phyloP scores from a whole-genome alignment of 2,888 invertebrate species.

The Exocentrus adspersus region DNA sequence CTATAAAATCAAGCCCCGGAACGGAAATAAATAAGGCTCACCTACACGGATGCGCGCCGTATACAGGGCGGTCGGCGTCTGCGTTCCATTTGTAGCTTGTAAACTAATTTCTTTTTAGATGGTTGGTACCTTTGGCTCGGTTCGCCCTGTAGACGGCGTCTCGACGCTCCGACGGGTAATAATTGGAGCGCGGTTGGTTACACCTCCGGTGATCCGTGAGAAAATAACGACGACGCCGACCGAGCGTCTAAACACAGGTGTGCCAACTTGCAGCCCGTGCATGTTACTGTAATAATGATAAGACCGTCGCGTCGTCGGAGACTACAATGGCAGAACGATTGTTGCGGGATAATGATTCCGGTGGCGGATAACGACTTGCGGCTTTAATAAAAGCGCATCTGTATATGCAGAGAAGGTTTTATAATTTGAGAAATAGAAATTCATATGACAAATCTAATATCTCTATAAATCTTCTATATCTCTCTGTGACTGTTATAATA shows the following conservation, averaged over 20 bases:
- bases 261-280: conserved; percentile 34
- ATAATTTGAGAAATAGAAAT: too few species aligned
- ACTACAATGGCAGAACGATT: conserved; percentile 22
- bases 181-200: conserved; percentile 63
- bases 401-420: too few species aligned
- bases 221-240: conserved; percentile 62
- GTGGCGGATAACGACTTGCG: conserved; percentile 7
- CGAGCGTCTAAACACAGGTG: conserved; percentile 43
- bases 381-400: neutral
- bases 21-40: conserved; percentile 19
- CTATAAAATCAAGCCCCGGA: conserved; percentile 9
- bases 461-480: too few species aligned
- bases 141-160: conserved; percentile 5
- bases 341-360: conserved; percentile 22
- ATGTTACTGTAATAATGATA: too few species aligned
- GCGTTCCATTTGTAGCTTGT: too few species aligned
- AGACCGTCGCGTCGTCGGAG: conserved; percentile 33
- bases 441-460: too few species aligned
- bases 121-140: too few species aligned
- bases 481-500: too few species aligned
- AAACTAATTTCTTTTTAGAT: too few species aligned
- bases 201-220: conserved; percentile 61
- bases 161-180: conserved; percentile 57
- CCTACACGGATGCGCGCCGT: conserved; percentile 17
- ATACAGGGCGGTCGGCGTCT: neutral